These are phyloP conservation scores for Indri indri DNA, from an alignment of 2,113 vertebrate species.

Conservation along the genomic window DNA sequence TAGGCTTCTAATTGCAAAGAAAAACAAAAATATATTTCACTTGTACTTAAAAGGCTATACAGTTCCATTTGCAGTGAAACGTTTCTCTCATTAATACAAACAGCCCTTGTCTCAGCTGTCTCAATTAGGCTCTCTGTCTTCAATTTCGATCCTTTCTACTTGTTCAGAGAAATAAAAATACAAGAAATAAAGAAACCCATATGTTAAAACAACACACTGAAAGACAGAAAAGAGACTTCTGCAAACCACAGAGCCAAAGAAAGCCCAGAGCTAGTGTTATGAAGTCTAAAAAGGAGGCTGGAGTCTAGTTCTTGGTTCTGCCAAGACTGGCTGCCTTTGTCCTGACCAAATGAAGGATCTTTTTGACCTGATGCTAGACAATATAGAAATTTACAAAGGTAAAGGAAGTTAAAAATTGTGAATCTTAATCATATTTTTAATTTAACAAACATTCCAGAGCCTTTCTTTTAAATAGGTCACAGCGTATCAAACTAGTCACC, in stretches of 20 bases:
- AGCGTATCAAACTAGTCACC: not conserved
- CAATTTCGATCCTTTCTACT: not conserved
- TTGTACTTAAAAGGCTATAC: not conserved
- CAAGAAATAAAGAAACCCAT: not conserved
- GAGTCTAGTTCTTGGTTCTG: no score
- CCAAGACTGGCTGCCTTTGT: not conserved
- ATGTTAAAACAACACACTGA: not conserved
- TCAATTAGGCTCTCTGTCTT: not conserved
- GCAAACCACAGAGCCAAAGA: not conserved
- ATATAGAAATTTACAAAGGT: not conserved
- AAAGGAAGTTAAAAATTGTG: not conserved
- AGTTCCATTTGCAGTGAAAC: not conserved
- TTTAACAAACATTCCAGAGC: not conserved
- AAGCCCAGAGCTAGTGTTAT: not conserved
- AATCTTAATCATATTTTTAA: not conserved
- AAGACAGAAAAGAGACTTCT: not conserved
- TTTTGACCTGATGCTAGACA: not conserved
- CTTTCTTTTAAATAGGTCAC: not conserved
- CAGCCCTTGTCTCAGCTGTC: not conserved
- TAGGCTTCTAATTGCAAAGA: not conserved
- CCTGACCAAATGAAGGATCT: not conserved
- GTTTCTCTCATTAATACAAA: not conserved
- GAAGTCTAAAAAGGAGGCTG: not conserved
- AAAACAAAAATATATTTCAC: not conserved
- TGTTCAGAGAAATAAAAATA: not conserved